Evolutionary conservation across 2,888 invertebrate genomes (phyloP).

Genomic region (Oeneis ivallda): DNA sequence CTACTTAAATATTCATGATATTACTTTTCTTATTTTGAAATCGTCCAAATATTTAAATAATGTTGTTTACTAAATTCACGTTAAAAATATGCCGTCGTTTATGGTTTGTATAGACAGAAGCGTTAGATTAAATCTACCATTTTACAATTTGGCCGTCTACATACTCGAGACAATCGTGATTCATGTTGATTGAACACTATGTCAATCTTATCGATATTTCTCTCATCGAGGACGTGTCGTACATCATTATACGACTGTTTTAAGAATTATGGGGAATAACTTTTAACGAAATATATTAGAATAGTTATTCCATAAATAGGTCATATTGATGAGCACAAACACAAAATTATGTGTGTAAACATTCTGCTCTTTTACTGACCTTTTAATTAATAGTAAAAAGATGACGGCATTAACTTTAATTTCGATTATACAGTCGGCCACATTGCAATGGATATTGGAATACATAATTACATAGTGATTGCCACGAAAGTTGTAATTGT

Average conservation of each 20-base stretch:
- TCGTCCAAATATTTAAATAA: not conserved
- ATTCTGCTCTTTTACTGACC: not conserved
- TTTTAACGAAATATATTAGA: not conserved
- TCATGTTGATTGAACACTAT: not conserved
- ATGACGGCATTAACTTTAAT: not conserved
- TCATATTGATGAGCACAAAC: not conserved
- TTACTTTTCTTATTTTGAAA: not conserved
- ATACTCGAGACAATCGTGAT: slow-evolving; percentile 1
- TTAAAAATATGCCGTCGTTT: slow-evolving; percentile 12
- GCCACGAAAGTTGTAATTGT: not conserved
- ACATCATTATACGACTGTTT: not conserved
- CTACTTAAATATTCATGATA: not conserved
- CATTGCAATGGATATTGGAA: not conserved
- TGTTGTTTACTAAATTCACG: not conserved
- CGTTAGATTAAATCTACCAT: slow-evolving; percentile 1
- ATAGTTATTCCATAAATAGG: not conserved
- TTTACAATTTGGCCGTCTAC: slow-evolving; percentile 14
- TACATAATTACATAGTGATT: too few species aligned
- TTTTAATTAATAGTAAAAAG: too few species aligned
- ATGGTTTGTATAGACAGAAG: slow-evolving; percentile 6
- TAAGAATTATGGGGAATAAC: too few species aligned
- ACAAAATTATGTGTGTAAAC: not conserved
- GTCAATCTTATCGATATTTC: slow-evolving; percentile 3
- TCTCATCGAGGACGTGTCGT: not conserved
- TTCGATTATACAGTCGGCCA: not conserved